Evolutionary conservation across 2,113 vertebrate genomes (phyloP), one percentile per base, ranked within the genome.

Genomic region (Felis chaus): DNA sequence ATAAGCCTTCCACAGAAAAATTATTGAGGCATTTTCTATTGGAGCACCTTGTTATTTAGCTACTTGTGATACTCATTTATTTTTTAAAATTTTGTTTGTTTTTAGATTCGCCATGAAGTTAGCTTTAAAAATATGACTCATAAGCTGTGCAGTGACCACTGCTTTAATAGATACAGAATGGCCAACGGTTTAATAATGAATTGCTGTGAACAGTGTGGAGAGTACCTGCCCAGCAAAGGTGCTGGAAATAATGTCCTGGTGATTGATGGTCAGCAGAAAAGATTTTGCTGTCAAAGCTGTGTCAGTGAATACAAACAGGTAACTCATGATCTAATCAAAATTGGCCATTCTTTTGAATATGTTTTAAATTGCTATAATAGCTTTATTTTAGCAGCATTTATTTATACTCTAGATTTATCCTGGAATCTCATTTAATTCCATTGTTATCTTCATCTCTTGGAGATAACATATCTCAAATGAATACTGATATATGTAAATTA

Each of bases 61-160:
- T 97, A 63, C 41, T 71, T 97, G 36, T 84, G 29, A 73, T 61
- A 48, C 21, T 88, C 3, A 50, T 78, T 25, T 95, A 73, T 57
- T 86, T 74, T 63, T 81, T 53, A 65, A 94, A 79, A 66, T 93
- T 53, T 41, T 92, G 29, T 78, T 94, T 96, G 84, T 98, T 98
- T 98, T 97, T 97, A 99, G 99, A 99, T 99, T 98, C 99, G 99
- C 57, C 99, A 99, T 69, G 99, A 99, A 98, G 99, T 99, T 97
- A 99, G 99, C 99, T 99, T 99, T 99, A 99, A 99, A 99, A 99
- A 99, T 92, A 99, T 99, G 99, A 99, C 99, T 92, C 99, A 99
- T 95, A 99, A 99, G 98, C 99, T 99, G 98, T 99, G 99, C 99
- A 99, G 99, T 97, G 99, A 99, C 97, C 98, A 99, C 45, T 99